Evolutionary conservation across 2,888 invertebrate species (phyloP), one percentile per base, ranked within the genome.

Genomic region (Chrysotoxum bicinctum): DNA sequence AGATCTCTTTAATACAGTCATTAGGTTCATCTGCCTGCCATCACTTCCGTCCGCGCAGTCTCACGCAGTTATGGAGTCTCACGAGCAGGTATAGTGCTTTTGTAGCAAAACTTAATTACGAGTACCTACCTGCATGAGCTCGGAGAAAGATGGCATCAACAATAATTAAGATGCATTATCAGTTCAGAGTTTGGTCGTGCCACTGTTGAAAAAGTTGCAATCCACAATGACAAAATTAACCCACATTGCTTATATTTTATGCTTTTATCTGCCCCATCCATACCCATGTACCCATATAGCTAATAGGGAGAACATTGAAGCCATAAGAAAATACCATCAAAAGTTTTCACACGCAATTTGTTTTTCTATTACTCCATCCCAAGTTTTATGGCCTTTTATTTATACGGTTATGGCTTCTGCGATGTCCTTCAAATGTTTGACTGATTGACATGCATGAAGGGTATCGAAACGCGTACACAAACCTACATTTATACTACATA

Each of bases 391-490:
- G 58, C 7, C 26, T 58, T 82, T 82, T 64, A 62, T 64, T 76
- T 72, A 66, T 50, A 72, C 35, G 76, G 40, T 73, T 81, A 72
- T 66, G 76, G 54, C 60, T 37, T 26, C 16, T 35, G 48, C 35
- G 77, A 40, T 77, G 82, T 83, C 82, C 82, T 77, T 82, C 82
- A 77, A 77, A 54, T 68, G 60, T 73, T 48, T 82, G 68, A 58
- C 68, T 73, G 73, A 69, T 48, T 60, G 52, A 58, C 70, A 54
- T 43, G 64, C 50, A 66, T 66, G 35, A 30, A 66, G 50, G 37
- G 35, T 58, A 37, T 16, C 37, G 19, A 58, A 58, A 37, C 21
- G 35, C 58, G 21, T 58, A 58, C 37, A 12, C 16, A 32, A 2
- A n/a, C n/a, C 19, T 32, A n/a, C 16, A n/a, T n/a, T n/a, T 10